phyloP scores from a whole-genome alignment of 2,797 vertebrate species.

The Delichon dasypus region DNA sequence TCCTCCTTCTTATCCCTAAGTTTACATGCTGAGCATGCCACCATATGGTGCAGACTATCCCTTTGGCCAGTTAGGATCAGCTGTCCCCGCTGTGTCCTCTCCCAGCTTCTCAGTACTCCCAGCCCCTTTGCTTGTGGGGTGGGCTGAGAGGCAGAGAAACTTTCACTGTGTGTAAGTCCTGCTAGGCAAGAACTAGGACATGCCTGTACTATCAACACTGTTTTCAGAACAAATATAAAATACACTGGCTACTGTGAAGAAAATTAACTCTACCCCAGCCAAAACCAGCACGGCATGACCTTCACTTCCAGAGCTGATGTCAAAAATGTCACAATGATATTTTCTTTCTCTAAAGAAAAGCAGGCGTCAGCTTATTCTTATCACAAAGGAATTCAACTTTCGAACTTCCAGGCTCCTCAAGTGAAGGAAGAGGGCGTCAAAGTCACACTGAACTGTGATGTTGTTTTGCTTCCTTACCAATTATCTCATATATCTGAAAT shows the following conservation, averaged over 20 bases:
- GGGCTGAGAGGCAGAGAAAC: not conserved
- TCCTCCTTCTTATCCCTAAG: not conserved
- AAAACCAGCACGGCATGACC: not conserved
- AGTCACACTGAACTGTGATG: not conserved
- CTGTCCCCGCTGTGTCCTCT: not conserved
- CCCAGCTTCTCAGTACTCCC: not conserved
- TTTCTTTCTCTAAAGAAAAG: not conserved
- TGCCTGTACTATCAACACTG: not conserved
- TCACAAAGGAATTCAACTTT: conserved; percentile 11
- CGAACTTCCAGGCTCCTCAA: not conserved
- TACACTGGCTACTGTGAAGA: not conserved
- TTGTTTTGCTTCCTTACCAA: conserved; percentile 15
- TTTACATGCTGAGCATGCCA: not conserved
- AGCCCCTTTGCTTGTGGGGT: not conserved
- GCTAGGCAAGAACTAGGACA: not conserved
- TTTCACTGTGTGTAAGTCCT: not conserved
- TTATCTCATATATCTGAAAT: conserved; percentile 22
- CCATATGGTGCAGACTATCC: not conserved
- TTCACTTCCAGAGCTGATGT: not conserved
- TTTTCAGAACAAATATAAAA: not conserved
- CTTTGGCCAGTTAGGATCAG: not conserved
- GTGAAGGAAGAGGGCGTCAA: conserved; percentile 11
- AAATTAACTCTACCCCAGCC: not conserved
- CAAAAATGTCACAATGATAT: not conserved
- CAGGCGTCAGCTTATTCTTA: not conserved